Percentiles rank a stretch among this genome's conserved stretches.
Evolutionary conservation across 2,797 vertebrate species (phyloP).

Genomic region (Knipowitschia caucasica): DNA sequence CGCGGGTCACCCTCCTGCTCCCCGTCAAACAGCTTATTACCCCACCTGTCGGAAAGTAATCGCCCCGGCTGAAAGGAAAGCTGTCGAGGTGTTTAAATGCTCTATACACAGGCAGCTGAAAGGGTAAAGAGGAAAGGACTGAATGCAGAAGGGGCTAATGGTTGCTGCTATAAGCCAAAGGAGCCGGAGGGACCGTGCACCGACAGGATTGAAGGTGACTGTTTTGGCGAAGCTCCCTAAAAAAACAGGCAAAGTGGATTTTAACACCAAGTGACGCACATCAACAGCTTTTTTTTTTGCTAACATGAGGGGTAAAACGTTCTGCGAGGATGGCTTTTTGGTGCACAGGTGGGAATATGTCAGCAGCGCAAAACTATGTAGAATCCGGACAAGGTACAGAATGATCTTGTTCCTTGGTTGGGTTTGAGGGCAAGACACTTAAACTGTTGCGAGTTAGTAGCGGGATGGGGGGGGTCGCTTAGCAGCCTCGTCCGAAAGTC

Average conservation of each 20-base stretch:
- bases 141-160: conserved; percentile 54
- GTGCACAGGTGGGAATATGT: not conserved
- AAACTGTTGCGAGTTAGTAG: too few relatives aligned
- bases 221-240: conserved; percentile 46
- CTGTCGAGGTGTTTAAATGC: conserved; percentile 80
- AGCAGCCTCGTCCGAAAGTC: too few relatives aligned
- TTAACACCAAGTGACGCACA: conserved; percentile 18
- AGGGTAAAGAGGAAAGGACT: conserved; percentile 61
- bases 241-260: conserved; percentile 20
- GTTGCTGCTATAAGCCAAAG: conserved; percentile 29
- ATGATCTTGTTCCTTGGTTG: too few relatives aligned
- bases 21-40: conserved; percentile 98
- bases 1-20: conserved; percentile 76
- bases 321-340: not conserved
- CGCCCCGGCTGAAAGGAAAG: conserved; percentile 84
- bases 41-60: conserved; percentile 94
- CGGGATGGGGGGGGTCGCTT: too few relatives aligned
- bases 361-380: not conserved
- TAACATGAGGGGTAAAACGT: not conserved
- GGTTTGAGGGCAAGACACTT: too few relatives aligned
- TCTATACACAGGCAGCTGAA: conserved; percentile 71
- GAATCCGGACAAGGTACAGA: too few relatives aligned
- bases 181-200: conserved; percentile 41
- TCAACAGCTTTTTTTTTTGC: conserved; percentile 5
- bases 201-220: conserved; percentile 64